These are phyloP conservation scores for Columbina picui DNA, from an alignment of 2,113 vertebrate species.

Conservation along the genomic window DNA sequence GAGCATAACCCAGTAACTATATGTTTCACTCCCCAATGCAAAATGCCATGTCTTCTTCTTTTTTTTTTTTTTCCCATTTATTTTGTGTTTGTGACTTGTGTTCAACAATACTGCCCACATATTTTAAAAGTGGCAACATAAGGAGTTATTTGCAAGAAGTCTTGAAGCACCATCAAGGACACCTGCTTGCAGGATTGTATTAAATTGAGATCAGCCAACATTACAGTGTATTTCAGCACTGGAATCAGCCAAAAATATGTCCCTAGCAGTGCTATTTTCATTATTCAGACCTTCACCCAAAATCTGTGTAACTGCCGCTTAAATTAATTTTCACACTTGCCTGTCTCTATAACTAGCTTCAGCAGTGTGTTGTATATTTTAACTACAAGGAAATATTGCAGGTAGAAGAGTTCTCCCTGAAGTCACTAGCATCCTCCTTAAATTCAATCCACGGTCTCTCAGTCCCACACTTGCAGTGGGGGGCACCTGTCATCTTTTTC, in stretches of 20 bases:
- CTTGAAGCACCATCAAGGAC: conserved; percentile 67
- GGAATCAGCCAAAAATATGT: conserved; percentile 71
- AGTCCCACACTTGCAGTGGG: conserved; percentile 46
- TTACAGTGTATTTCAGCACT: conserved; percentile 53
- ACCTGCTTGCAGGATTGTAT: conserved; percentile 63
- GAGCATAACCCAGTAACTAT: neutral
- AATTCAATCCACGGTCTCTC: conserved; percentile 46
- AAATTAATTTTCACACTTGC: conserved; percentile 68
- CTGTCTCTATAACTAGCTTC: conserved; percentile 46
- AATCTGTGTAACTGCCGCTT: conserved; percentile 61
- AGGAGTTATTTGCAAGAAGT: conserved; percentile 70
- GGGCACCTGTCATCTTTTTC: conserved; percentile 53
- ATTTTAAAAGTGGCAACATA: conserved; percentile 59
- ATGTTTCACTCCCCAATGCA: neutral
- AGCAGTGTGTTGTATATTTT: conserved; percentile 38
- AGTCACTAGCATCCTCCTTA: conserved; percentile 51
- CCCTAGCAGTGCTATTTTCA: conserved; percentile 66
- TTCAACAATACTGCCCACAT: conserved; percentile 63
- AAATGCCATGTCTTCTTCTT: neutral
- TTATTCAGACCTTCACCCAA: conserved; percentile 68
- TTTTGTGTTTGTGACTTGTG: conserved; percentile 22
- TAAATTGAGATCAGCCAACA: conserved; percentile 58
- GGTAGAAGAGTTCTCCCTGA: conserved; percentile 56
- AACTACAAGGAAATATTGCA: conserved; percentile 52
- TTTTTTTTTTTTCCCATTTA: neutral